Percentiles rank a stretch among this genome's conserved stretches.
phyloP scores from a whole-genome alignment of 2,113 vertebrate species.

The Columba livia region DNA sequence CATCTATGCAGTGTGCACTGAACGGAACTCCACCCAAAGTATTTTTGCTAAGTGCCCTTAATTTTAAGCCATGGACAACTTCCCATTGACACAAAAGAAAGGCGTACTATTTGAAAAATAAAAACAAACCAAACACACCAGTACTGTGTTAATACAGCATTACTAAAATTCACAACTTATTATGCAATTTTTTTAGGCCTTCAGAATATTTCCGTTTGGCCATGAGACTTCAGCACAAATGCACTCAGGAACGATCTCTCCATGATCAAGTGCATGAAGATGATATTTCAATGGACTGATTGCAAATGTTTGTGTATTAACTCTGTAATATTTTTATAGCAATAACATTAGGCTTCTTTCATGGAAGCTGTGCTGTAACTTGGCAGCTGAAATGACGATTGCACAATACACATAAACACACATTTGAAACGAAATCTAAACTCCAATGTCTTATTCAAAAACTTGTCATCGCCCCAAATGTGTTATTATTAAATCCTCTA shows the following conservation, averaged over 20 bases:
- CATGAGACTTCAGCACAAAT: not conserved
- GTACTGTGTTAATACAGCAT: not conserved
- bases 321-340: not conserved
- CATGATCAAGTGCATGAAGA: not conserved
- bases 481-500: not conserved
- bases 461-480: not conserved
- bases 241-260: not conserved
- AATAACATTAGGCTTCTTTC: not conserved
- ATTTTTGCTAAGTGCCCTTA: not conserved
- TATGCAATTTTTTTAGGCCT: not conserved
- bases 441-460: not conserved
- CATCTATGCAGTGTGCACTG: not conserved
- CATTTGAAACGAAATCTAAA: not conserved
- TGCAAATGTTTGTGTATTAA: not conserved
- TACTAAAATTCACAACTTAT: not conserved
- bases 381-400: not conserved
- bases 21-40: not conserved
- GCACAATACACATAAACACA: not conserved
- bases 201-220: not conserved
- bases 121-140: too few relatives aligned
- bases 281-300: not conserved
- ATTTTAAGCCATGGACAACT: not conserved
- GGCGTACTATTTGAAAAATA: not conserved
- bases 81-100: not conserved
- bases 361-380: not conserved